Evolutionary conservation across 2,113 vertebrate species (phyloP), one percentile per base, ranked within the genome.

Genomic region (Pitta sordida): DNA sequence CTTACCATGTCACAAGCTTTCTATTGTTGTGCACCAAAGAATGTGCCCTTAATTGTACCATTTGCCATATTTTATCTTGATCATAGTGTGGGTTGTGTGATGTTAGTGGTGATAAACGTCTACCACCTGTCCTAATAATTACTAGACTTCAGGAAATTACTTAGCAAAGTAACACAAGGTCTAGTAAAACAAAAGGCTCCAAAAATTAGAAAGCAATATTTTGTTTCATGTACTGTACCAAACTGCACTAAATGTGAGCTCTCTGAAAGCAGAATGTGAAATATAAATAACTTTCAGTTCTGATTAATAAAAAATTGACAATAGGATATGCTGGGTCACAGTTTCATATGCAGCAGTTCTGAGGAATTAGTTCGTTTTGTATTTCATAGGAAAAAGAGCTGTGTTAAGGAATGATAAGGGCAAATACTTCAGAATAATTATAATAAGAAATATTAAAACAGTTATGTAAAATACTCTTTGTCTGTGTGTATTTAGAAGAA

Each of bases 1-100:
- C 98, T 97, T 97, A 79, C 97, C 96, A 90, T 98, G 97, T 98
- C 98, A 98, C 96, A 91, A 97, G 97, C 94, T 97, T 98, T 97
- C 98, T 97, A 98, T 97, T 98, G 98, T 98, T 98, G 97, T 97
- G 97, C 97, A 97, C 97, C 95, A 96, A 97, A 95, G 96, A 98
- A 96, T 97, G 79, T 97, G 96, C 93, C 96, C 97, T 97, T 98
- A 98, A 98, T 98, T 98, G 98, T 98, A 97, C 97, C 97, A 97
- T 97, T 98, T 98, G 97, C 98, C 97, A 97, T 97, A 96, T 95
- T 97, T 97, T 96, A 93, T 96, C 97, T 97, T 96, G 96, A 97
- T 98, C 97, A 97, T 90, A 98, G 97, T 97, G 94, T 94, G 93
- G 91, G 88, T 85, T 96, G 93, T 85, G 91, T 87, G 96, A 96